phyloP scores from a whole-genome alignment of 2,888 invertebrate genomes.

The Patella ulyssiponensis region DNA sequence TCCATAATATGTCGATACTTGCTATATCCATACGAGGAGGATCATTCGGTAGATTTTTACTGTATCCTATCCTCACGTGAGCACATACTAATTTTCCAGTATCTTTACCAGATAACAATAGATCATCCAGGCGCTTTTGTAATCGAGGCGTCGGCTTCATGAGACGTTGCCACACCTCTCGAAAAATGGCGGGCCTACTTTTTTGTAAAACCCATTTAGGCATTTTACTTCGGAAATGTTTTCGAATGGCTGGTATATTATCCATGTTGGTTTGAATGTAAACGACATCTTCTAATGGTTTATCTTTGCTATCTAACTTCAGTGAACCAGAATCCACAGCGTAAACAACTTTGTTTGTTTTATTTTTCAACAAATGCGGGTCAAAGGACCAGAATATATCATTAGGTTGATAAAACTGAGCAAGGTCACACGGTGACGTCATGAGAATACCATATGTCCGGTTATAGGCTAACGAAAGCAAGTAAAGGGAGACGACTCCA shows the following conservation, averaged over 20 bases:
- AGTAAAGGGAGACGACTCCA: conserved; percentile 33
- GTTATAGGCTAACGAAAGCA: conserved; percentile 30
- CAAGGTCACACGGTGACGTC: conserved; percentile 34
- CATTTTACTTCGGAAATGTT: conserved; percentile 17
- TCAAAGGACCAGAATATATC: conserved; percentile 34
- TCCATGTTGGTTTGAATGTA: conserved; percentile 35
- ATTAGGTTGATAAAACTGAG: conserved; percentile 36
- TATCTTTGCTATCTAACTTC: conserved; percentile 28
- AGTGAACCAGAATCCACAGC: conserved; percentile 23
- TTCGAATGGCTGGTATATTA: background rate
- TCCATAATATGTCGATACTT: conserved; percentile 26
- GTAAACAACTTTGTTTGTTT: conserved; percentile 15
- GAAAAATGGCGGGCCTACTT: conserved; percentile 10
- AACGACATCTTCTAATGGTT: conserved; percentile 35
- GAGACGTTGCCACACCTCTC: conserved; percentile 28
- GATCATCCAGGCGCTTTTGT: conserved; percentile 19
- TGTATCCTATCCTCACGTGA: conserved; percentile 33
- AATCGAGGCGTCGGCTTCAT: conserved; percentile 31
- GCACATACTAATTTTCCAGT: conserved; percentile 26
- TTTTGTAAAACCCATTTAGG: conserved; percentile 31
- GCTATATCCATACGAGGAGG: conserved; percentile 12
- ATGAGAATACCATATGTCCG: conserved; percentile 36
- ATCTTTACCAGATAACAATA: conserved; percentile 18
- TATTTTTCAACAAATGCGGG: conserved; percentile 22
- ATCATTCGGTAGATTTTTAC: conserved; percentile 26